Evolutionary conservation across 2,888 invertebrate species (phyloP).

Genomic region (Dusona sp.): DNA sequence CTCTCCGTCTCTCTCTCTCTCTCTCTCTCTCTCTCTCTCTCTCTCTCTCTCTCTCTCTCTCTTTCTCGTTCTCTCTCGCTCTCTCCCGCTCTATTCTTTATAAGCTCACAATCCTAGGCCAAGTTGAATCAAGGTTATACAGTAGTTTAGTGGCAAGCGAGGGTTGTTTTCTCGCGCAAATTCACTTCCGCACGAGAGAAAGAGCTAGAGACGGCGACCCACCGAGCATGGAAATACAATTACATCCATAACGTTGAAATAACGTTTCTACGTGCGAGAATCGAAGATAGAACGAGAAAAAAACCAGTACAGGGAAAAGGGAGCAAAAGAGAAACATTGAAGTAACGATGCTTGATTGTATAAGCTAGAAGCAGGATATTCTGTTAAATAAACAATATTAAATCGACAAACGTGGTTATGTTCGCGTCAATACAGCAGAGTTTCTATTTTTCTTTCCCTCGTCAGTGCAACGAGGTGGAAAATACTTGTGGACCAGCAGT

Average conservation of each 20-base stretch:
- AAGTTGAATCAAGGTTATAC: constrained; percentile 26
- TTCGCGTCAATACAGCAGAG: constrained; percentile 73
- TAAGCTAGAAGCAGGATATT: constrained; percentile 82
- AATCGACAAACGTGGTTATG: constrained; percentile 78
- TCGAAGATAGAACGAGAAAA: constrained; percentile 11
- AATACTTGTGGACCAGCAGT: background rate
- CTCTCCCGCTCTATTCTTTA: constrained; percentile 8
- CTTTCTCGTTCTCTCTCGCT: background rate
- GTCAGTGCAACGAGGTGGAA: background rate
- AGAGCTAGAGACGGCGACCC: constrained; percentile 46
- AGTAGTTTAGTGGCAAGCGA: constrained; percentile 21
- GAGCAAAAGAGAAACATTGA: constrained; percentile 42
- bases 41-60: background rate
- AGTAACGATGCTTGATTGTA: constrained; percentile 84
- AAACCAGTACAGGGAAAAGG: constrained; percentile 25
- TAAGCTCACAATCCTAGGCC: constrained; percentile 36
- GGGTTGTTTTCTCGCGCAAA: constrained; percentile 53
- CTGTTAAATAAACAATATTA: constrained; percentile 84
- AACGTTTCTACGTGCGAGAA: constrained; percentile 67
- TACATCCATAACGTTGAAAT: constrained; percentile 77
- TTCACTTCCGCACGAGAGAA: constrained; percentile 15
- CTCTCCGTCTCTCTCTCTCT: background rate
- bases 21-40: background rate
- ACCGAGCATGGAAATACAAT: constrained; percentile 84
- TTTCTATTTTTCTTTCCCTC: constrained; percentile 66